phyloP scores from a whole-genome alignment of 1,140 invertebrate species.

The Ips nitidus region DNA sequence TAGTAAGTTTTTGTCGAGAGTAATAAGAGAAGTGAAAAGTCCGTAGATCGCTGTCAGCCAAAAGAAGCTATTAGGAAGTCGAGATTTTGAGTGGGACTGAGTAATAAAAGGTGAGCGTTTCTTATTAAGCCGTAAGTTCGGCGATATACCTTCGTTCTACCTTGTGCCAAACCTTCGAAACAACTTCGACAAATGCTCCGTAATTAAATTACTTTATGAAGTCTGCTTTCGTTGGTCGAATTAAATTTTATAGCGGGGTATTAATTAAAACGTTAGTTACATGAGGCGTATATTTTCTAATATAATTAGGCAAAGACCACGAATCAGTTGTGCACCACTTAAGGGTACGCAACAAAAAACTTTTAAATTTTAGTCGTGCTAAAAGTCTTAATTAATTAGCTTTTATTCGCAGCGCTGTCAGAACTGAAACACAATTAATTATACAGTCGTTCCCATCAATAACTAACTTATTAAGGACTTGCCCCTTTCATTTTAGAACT shows the following conservation, averaged over 20 bases:
- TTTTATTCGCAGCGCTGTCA: conserved; percentile 33
- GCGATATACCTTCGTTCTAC: not conserved
- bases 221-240: conserved; percentile 2
- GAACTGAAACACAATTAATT: conserved; percentile 34
- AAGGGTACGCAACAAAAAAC: conserved; percentile 9
- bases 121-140: not conserved
- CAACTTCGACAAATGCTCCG: conserved; percentile 14
- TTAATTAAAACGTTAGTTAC: conserved; percentile 21
- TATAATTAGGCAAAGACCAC: conserved; percentile 17
- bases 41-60: too few relatives aligned
- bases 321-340: conserved; percentile 10
- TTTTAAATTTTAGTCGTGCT: conserved; percentile 29
- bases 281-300: conserved; percentile 19
- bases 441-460: conserved; percentile 35
- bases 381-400: conserved; percentile 35
- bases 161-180: not conserved
- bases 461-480: conserved; percentile 33
- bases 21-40: too few relatives aligned
- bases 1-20: too few relatives aligned
- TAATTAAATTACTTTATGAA: conserved; percentile 26
- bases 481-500: conserved; percentile 34
- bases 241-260: conserved; percentile 7
- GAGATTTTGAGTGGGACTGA: too few relatives aligned
- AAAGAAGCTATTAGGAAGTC: too few relatives aligned
- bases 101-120: too few relatives aligned